Conservation (phyloP, 2,113 vertebrate genomes). For the Bucco capensis region DNA sequence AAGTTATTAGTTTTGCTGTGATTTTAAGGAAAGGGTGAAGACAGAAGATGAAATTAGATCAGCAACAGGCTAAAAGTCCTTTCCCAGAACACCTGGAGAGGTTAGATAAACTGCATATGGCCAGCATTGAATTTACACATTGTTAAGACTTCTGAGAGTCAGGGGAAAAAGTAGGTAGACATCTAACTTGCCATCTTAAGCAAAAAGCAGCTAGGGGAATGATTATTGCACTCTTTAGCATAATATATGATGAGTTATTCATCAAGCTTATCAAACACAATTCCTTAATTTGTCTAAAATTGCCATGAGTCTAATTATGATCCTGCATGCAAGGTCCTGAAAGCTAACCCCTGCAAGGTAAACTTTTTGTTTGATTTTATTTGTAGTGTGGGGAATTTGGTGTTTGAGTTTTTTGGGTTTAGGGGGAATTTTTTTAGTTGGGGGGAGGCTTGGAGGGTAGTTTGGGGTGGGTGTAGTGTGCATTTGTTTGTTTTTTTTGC, state of each 20-base stretch:
- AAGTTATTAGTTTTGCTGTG: slow-evolving; percentile 57
- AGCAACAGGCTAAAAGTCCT: slow-evolving; percentile 40
- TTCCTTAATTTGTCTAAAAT: slow-evolving; percentile 8
- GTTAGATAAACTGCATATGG: slow-evolving; percentile 60
- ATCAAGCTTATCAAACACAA: not conserved
- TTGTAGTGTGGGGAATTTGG: not conserved
- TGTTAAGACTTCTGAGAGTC: slow-evolving; percentile 51
- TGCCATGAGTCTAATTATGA: not conserved
- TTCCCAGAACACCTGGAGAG: slow-evolving; percentile 63
- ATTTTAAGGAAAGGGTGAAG: slow-evolving; percentile 64
- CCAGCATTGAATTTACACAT: slow-evolving; percentile 45
- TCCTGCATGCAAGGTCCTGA: not conserved
- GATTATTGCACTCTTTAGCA: not conserved
- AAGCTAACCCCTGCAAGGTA: not conserved
- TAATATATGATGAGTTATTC: not conserved
- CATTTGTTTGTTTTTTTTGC: not conserved
- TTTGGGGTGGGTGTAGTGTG: not conserved
- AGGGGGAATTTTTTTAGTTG: accelerated
- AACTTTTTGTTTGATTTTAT: not conserved
- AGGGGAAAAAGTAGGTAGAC: slow-evolving; percentile 21
- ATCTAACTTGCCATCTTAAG: slow-evolving; percentile 45
- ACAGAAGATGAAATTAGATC: slow-evolving; percentile 64
- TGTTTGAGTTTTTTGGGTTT: not conserved
- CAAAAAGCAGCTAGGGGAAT: slow-evolving; percentile 14
- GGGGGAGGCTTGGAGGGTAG: accelerated